Evolutionary conservation across 2,113 vertebrate genomes (phyloP).

Genomic region (Corvus hawaiiensis): DNA sequence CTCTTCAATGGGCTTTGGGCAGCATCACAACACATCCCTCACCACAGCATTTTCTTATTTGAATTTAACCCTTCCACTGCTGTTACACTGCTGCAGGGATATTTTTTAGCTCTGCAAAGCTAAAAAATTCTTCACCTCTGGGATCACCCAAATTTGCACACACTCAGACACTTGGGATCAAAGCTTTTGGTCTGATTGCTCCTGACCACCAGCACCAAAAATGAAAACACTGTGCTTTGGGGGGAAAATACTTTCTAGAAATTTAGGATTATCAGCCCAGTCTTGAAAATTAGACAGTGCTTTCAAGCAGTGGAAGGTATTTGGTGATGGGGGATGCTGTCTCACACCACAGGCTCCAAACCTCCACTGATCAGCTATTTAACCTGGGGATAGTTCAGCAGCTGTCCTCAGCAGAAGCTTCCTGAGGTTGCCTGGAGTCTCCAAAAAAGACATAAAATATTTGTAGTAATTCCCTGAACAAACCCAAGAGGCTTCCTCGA

Average conservation of each 20-base stretch:
- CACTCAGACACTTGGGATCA: background rate
- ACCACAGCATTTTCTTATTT: background rate
- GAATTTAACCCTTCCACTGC: background rate
- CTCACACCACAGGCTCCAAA: background rate
- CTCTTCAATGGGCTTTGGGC: background rate
- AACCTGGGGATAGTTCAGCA: background rate
- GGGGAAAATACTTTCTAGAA: background rate
- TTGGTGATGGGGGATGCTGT: background rate
- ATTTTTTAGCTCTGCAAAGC: background rate
- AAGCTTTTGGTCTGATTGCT: background rate
- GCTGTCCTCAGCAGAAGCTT: background rate
- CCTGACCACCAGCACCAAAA: background rate
- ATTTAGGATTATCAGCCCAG: background rate
- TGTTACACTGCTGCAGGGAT: background rate
- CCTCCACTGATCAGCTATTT: background rate
- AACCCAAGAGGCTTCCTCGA: conserved; percentile 45
- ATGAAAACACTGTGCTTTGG: background rate
- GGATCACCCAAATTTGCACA: background rate
- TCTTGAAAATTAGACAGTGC: background rate
- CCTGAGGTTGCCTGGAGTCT: conserved; percentile 11
- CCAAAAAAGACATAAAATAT: conserved; percentile 42
- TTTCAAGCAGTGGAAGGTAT: background rate
- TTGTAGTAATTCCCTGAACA: conserved; percentile 38
- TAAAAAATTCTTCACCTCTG: background rate
- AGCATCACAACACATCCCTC: background rate